Evolutionary conservation across 2,113 vertebrate species (phyloP).

Genomic region (Cheilinus undulatus): DNA sequence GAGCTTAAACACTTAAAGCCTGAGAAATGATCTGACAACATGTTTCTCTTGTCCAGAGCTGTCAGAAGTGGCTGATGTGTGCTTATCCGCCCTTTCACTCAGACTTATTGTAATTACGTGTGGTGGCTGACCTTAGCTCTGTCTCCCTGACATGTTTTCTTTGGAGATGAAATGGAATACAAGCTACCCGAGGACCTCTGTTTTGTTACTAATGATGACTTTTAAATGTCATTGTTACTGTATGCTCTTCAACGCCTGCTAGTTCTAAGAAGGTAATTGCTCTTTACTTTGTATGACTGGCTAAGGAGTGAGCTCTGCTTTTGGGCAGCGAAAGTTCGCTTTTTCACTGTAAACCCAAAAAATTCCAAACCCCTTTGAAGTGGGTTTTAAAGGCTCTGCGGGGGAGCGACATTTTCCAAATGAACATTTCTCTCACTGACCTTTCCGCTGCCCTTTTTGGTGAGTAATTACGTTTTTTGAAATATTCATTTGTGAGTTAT

Average conservation of each 20-base stretch:
- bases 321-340: slow-evolving; percentile 16
- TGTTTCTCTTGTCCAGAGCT: slow-evolving; percentile 17
- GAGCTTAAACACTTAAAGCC: slow-evolving; percentile 18
- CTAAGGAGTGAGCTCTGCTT: slow-evolving; percentile 33
- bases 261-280: slow-evolving; percentile 36
- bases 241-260: slow-evolving; percentile 12
- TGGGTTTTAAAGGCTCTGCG: slow-evolving; percentile 60
- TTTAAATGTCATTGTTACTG: slow-evolving; percentile 79
- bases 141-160: slow-evolving; percentile 43
- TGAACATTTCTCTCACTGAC: slow-evolving; percentile 70
- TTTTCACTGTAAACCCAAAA: slow-evolving; percentile 12
- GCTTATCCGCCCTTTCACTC: slow-evolving; percentile 34
- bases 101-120: slow-evolving; percentile 26
- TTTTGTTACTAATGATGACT: slow-evolving; percentile 77
- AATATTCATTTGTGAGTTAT: slow-evolving; percentile 65
- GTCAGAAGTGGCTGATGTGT: slow-evolving; percentile 6
- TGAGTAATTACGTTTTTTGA: slow-evolving; percentile 68
- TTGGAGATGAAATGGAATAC: slow-evolving; percentile 63
- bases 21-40: slow-evolving; percentile 30
- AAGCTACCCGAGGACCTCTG: slow-evolving; percentile 43
- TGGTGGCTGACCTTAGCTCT: slow-evolving; percentile 49
- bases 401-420: slow-evolving; percentile 73
- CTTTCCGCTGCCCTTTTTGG: slow-evolving; percentile 75
- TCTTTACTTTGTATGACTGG: slow-evolving; percentile 40
- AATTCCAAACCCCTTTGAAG: slow-evolving; percentile 41